A percentile compares a stretch with the other conserved stretches of the same genome.
Evolutionary conservation across 2,888 invertebrate genomes (phyloP).

Genomic region (Cephus nigrinus): DNA sequence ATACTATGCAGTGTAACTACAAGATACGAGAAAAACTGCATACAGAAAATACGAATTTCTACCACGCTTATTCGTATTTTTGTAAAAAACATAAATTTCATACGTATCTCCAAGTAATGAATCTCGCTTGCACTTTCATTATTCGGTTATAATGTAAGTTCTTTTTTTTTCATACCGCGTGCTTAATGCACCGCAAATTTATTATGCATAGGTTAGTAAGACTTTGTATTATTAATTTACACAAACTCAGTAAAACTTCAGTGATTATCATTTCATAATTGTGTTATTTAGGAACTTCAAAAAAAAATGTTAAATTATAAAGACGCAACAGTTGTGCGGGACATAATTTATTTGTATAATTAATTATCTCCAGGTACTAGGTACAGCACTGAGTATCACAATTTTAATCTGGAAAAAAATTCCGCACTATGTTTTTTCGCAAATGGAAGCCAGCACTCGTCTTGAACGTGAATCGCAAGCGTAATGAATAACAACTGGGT

Average conservation of each 20-base stretch:
- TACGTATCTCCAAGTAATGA: slow-evolving; percentile 23
- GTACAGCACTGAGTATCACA: neutral
- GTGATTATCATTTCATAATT: slow-evolving; percentile 14
- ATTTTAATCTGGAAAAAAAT: neutral
- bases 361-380: neutral
- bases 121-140: slow-evolving; percentile 21
- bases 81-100: slow-evolving; percentile 17
- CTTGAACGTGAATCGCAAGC: neutral
- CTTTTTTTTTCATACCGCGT: slow-evolving; percentile 18
- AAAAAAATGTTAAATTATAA: slow-evolving; percentile 4
- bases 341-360: neutral
- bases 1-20: neutral
- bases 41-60: neutral
- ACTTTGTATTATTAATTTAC: slow-evolving; percentile 22
- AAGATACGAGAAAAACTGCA: neutral
- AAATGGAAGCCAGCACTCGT: neutral
- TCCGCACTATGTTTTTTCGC: neutral
- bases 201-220: slow-evolving; percentile 28
- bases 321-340: neutral
- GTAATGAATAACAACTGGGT: neutral
- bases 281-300: slow-evolving; percentile 9
- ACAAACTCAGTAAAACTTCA: slow-evolving; percentile 19
- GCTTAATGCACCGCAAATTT: slow-evolving; percentile 8
- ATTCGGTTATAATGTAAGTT: slow-evolving; percentile 23
- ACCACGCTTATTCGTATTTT: slow-evolving; percentile 8